Conservation (phyloP, 2,888 invertebrate species). For the Metallyticus violacea region DNA sequence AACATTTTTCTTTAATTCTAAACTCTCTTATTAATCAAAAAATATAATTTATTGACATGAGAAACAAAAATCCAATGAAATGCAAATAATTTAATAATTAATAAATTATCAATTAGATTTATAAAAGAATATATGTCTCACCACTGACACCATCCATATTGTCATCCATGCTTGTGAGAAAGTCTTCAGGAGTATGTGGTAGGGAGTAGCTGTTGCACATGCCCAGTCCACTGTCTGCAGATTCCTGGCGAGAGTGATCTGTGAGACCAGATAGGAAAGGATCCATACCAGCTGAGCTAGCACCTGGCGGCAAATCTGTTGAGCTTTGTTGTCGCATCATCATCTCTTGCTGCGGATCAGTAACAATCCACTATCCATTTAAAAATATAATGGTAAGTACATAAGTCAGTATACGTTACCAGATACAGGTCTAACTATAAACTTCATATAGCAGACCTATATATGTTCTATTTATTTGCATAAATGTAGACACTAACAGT, state of each 20-base stretch:
- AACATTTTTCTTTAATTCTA: no score
- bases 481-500: not conserved
- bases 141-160: conserved; percentile 84
- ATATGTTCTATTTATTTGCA: not conserved
- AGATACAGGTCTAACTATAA: not conserved
- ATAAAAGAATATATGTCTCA: conserved; percentile 38
- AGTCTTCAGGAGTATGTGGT: conserved; percentile 91
- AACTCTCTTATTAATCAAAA: no score
- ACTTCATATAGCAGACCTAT: conserved; percentile 13
- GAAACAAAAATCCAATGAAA: no score
- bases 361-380: not conserved
- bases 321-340: conserved; percentile 63
- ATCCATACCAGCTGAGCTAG: conserved; percentile 52
- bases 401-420: conserved; percentile 36
- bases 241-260: conserved; percentile 92
- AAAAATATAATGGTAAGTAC: not conserved
- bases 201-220: conserved; percentile 85
- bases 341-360: conserved; percentile 59
- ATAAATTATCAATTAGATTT: no score
- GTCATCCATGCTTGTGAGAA: conserved; percentile 86
- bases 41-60: no score
- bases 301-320: conserved; percentile 55
- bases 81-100: not conserved
- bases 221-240: conserved; percentile 91
- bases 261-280: conserved; percentile 77